Percentiles rank a stretch among this genome's conserved stretches.
Evolutionary conservation across 2,888 invertebrate genomes (phyloP).

Genomic region (Sepioteuthis lessoniana): DNA sequence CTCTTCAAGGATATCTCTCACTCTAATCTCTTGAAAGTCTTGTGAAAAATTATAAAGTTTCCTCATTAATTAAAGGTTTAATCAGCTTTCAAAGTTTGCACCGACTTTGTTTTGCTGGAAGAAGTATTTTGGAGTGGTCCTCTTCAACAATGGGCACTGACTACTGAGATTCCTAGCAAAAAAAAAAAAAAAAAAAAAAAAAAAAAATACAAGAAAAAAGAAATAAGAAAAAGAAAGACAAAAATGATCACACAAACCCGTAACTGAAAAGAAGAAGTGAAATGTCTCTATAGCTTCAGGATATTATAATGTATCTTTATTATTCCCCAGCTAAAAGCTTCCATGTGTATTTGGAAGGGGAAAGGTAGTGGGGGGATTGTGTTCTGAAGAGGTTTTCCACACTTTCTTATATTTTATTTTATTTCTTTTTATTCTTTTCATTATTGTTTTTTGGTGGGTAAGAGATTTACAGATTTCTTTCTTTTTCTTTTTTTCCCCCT

Average conservation of each 20-base stretch:
- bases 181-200: not conserved
- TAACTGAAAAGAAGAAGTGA: slow-evolving; percentile 10
- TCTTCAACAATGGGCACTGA: slow-evolving; percentile 33
- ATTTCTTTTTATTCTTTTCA: not conserved
- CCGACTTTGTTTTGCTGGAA: slow-evolving; percentile 23
- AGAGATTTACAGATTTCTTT: not conserved
- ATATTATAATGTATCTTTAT: slow-evolving; percentile 33
- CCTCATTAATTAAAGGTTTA: slow-evolving; percentile 33
- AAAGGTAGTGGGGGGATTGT: too few relatives aligned
- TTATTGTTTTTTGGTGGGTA: not conserved
- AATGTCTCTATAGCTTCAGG: slow-evolving; percentile 33
- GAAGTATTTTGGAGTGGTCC: slow-evolving; percentile 33
- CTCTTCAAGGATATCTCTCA: slow-evolving; percentile 15
- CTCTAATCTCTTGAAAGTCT: slow-evolving; percentile 33
- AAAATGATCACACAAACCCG: not conserved
- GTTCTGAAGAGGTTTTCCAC: not conserved
- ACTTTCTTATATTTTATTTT: not conserved
- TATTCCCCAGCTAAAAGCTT: not conserved
- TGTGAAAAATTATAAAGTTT: slow-evolving; percentile 33
- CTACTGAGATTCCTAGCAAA: not conserved
- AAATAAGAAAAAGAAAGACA: too few relatives aligned
- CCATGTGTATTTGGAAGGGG: not conserved
- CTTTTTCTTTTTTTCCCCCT: not conserved
- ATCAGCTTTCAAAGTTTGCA: slow-evolving; percentile 33
- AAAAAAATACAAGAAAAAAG: too few relatives aligned